Base-by-base conservation (phyloP, 2,888 invertebrate species). In the Lomographa bimaculata region DNA sequence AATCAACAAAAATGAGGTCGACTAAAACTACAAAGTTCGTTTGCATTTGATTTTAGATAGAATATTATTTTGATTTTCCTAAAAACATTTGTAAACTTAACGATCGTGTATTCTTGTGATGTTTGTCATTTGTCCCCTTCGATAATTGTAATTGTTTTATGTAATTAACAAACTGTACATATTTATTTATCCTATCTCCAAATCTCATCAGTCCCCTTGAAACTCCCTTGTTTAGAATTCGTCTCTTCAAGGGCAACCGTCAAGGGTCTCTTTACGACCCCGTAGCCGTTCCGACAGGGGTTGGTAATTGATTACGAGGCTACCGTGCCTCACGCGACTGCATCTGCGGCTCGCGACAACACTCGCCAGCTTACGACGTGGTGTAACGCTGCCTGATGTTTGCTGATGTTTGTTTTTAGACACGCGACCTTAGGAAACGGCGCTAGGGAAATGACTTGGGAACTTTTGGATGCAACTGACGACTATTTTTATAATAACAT, bases 251-350 rank as follows among this genome's bases (percentile, higher is more conserved):
- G 45, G 36, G 45, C 44, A 39, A 12, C 18, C 14, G 30, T 42
- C 44, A 26, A 41, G 48, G 29, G 42, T 33, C 37, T 35, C 40
- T 50, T 50, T 46, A 54, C 45, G 43, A 41, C 20, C 25, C 25
- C 24, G 21, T 14, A 40, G 36, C 43, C 39, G 21, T 25, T 42
- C 35, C 39, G 42, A 41, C 32, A 43, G 46, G 53, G 48, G 48
- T 46, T 9, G 23, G 32, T 39, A 50, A 46, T 50, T 48, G 48
- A 46, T 54, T 54, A 49, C 30, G 19, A 9, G 18, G 19, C 8
- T 42, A 36, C 34, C 35, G 35, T 32, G 37, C 29, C 44, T 40
- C 50, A 49, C 49, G 44, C 50, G 23, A 40, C 17, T 44, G 39
- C 46, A 42, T 42, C 39, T 48, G 46, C 19, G 42, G 8, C 35